Evolutionary conservation across 1,140 invertebrate genomes (phyloP).

Genomic region (Aphelenchoides avenae): DNA sequence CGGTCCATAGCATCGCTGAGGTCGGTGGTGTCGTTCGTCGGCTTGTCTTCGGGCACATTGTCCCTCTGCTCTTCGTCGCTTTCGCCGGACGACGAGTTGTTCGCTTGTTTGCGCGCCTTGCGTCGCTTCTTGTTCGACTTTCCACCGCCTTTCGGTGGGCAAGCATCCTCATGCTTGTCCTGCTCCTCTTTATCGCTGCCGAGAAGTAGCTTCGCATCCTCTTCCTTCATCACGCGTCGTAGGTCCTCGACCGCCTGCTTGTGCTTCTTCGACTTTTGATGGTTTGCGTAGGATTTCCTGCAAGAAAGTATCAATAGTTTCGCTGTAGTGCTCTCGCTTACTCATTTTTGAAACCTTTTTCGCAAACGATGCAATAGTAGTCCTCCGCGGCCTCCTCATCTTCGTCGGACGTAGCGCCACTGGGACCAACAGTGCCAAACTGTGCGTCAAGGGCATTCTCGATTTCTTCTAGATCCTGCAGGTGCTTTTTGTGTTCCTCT

Average conservation of each 20-base stretch:
- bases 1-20: too few relatives aligned
- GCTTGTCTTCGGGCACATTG: too few relatives aligned
- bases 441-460: slow-evolving; percentile 38
- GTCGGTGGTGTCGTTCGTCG: too few relatives aligned
- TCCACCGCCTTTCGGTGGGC: too few relatives aligned
- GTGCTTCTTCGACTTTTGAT: slow-evolving; percentile 45
- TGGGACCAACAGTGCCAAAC: slow-evolving; percentile 28
- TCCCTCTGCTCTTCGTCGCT: too few relatives aligned
- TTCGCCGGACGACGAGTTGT: too few relatives aligned
- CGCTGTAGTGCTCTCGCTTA: slow-evolving; percentile 2
- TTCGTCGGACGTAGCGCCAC: neutral
- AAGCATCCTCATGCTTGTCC: too few relatives aligned
- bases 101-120: too few relatives aligned
- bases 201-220: slow-evolving; percentile 30
- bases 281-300: slow-evolving; percentile 35
- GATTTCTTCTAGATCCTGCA: slow-evolving; percentile 36
- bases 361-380: slow-evolving; percentile 41
- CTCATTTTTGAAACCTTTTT: slow-evolving; percentile 36
- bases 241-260: slow-evolving; percentile 32
- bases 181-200: too few relatives aligned
- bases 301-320: neutral
- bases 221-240: slow-evolving; percentile 31
- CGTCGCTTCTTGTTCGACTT: too few relatives aligned
- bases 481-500: slow-evolving; percentile 20
- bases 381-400: neutral